A percentile compares a stretch with the other conserved stretches of the same genome.
Evolutionary conservation across 2,888 invertebrate species (phyloP).

Genomic region (Epistrophe eligans): DNA sequence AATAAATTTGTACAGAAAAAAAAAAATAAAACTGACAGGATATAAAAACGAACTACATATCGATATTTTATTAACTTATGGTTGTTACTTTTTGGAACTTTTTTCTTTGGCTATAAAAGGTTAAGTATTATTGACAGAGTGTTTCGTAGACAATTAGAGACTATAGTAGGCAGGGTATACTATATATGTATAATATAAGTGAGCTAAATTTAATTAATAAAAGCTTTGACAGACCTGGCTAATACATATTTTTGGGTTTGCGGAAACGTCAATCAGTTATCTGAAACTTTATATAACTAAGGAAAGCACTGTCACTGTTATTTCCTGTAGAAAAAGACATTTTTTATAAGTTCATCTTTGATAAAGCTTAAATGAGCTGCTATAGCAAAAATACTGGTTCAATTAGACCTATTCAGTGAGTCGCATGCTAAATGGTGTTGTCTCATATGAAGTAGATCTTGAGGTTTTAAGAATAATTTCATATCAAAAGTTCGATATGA

Average conservation of each 20-base stretch:
- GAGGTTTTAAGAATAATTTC: no score
- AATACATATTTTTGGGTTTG: background rate
- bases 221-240: background rate
- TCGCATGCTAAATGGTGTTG: no score
- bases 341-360: no score
- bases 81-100: conserved; percentile 10
- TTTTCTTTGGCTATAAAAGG: background rate
- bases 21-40: conserved; percentile 15
- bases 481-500: no score
- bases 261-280: conserved; percentile 1
- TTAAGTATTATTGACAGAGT: conserved; percentile 17
- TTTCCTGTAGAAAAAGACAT: no score
- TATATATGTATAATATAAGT: background rate
- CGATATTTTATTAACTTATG: conserved; percentile 17
- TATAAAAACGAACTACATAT: conserved; percentile 11
- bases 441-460: no score
- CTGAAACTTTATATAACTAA: background rate
- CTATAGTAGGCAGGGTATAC: no score
- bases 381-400: no score
- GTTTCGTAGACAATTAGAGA: conserved; percentile 17
- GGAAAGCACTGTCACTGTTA: background rate
- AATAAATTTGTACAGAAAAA: conserved; percentile 14
- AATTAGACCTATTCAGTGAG: no score
- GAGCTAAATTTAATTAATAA: background rate
- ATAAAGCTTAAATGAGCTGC: no score